Evolutionary conservation across 92 coral and sea anemone species (phyloP).

Genomic region (Palythoa caribaeorum): DNA sequence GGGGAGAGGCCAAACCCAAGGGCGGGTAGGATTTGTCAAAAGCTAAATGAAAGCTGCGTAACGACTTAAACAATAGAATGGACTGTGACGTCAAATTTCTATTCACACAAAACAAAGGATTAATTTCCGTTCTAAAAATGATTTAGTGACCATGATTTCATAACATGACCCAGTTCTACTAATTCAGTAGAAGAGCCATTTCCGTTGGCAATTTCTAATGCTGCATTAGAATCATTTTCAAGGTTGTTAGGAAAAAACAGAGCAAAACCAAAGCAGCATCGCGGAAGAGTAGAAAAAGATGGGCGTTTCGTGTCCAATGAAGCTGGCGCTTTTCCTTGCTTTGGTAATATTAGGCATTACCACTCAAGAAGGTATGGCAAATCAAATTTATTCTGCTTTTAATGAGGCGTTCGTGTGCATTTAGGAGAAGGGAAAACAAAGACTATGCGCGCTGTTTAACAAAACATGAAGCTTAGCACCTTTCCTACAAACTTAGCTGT

Average conservation of each 20-base stretch:
- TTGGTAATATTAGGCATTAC: neutral
- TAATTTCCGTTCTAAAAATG: slow-evolving; percentile 21
- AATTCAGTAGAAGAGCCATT: neutral
- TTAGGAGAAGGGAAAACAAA: neutral
- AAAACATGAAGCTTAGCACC: neutral
- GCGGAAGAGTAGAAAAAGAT: neutral
- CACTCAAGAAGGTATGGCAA: slow-evolving; percentile 35
- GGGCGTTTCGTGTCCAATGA: neutral
- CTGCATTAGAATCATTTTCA: neutral
- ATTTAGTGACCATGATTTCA: neutral
- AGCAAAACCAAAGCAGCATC: neutral
- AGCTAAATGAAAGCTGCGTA: neutral
- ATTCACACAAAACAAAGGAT: slow-evolving; percentile 30
- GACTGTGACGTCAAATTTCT: slow-evolving; percentile 27
- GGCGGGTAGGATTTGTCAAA: neutral
- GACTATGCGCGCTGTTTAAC: neutral
- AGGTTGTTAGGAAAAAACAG: neutral
- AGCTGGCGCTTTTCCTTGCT: neutral
- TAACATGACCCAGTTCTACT: neutral
- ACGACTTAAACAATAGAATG: slow-evolving; percentile 18
- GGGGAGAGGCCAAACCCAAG: neutral
- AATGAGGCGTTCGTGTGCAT: neutral
- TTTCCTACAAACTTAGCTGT: neutral
- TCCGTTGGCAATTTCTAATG: slow-evolving; percentile 3
- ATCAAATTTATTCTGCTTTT: slow-evolving; percentile 24